Conservation (phyloP, 2,888 invertebrate genomes). For the Linnaemya tessellans region DNA sequence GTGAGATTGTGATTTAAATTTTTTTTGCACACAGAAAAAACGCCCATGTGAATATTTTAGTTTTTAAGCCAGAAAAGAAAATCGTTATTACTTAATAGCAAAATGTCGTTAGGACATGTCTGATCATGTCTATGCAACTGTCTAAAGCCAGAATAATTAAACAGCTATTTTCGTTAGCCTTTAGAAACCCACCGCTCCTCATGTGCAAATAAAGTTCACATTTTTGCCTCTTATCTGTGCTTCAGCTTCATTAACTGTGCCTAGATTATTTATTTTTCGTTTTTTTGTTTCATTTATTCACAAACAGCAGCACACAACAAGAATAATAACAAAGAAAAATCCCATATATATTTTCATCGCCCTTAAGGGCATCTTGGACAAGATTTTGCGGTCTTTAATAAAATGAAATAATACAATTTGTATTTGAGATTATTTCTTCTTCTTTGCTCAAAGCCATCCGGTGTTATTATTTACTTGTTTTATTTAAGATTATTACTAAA, state of each 20-base stretch:
- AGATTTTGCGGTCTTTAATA: neutral
- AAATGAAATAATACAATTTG: neutral
- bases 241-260: slow-evolving; percentile 16
- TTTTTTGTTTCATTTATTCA: neutral
- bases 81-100: too few species aligned
- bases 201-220: neutral
- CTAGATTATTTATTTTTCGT: neutral
- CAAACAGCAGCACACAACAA: neutral
- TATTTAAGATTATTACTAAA: neutral
- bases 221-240: neutral
- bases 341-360: neutral
- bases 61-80: too few species aligned
- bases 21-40: too few species aligned
- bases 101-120: too few species aligned
- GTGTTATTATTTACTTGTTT: neutral
- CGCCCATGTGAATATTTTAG: too few species aligned
- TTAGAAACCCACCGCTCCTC: neutral
- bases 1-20: neutral
- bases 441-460: neutral
- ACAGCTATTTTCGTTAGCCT: neutral
- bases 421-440: neutral
- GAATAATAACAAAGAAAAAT: neutral
- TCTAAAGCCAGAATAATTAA: too few species aligned
- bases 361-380: neutral
- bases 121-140: too few species aligned